Base-by-base conservation (phyloP, 2,797 vertebrate genomes). In the Rhodeus uyekii region DNA sequence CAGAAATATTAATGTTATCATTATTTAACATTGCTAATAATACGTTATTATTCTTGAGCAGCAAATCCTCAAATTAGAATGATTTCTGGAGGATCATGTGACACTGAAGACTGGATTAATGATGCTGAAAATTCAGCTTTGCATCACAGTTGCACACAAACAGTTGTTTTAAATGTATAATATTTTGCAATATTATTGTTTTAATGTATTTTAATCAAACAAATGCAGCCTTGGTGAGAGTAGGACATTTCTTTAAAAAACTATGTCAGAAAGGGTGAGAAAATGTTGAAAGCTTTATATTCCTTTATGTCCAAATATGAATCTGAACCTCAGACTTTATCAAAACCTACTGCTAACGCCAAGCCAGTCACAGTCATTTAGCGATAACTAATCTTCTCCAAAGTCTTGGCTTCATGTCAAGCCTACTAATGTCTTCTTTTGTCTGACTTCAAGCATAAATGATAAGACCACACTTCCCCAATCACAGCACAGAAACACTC, bases 311-410 rank as follows among this genome's bases (percentile, higher is more conserved):
- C 27, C 27, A 22, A 24, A 27, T 39, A 55, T 27, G 50, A 74
- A 74, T 55, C n/a, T 39, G 36, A 63, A 76, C 27, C 10, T 32
- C 14, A 42, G 39, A 46, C 9, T 76, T 42, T 22, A 58, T 76
- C 5, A 39, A 73, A 55, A 39, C 27, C 22, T 73, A 53, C 72
- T 58, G 34, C n/a, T 34, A 32, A 48, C 29, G 3, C 14, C 29
- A 48, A 36, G 24, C 8, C 58, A 63, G 22, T 73, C 55, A 46
- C 39, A 72, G 67, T 73, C 32, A 72, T 80, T 72, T 46, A 44
- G 27, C 19, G 1, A 36, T 46, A 55, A 19, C 29, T 80, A 36
- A 58, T 80, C 38, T 34, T 71, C 65, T 44, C 19, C 64, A 55
- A 63, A 61, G 58, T 34, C 34, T 38, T 19, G 5, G 22, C 44